Percentiles rank a stretch among this genome's conserved stretches.
These are phyloP conservation scores for Montipora capitata DNA, from an alignment of 92 coral and sea anemone species.

Conservation along the genomic window DNA sequence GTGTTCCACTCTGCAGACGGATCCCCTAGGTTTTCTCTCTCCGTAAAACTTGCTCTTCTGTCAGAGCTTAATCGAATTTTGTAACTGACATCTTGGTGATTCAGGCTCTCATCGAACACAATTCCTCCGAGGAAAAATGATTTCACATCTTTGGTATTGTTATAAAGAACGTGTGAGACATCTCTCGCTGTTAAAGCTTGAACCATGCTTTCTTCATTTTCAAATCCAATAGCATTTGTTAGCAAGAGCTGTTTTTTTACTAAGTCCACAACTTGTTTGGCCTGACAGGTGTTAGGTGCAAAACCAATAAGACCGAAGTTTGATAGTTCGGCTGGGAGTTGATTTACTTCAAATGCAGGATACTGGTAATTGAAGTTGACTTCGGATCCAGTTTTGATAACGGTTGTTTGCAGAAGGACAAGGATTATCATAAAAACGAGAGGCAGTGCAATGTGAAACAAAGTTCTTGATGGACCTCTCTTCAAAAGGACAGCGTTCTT, in stretches of 20 bases:
- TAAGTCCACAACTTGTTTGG: slow-evolving; percentile 34
- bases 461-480: slow-evolving; percentile 86
- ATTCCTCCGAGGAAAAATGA: slow-evolving; percentile 81
- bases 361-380: slow-evolving; percentile 20
- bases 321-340: slow-evolving; percentile 66
- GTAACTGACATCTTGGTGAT: slow-evolving; percentile 65
- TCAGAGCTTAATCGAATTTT: slow-evolving; percentile 87
- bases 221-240: slow-evolving; percentile 34
- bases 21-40: slow-evolving; percentile 3
- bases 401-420: slow-evolving; percentile 76
- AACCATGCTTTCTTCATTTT: slow-evolving; percentile 80
- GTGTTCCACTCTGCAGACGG: slow-evolving; percentile 90
- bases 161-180: not conserved
- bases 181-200: slow-evolving; percentile 46
- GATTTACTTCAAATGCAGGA: slow-evolving; percentile 65
- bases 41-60: slow-evolving; percentile 22
- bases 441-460: slow-evolving; percentile 87
- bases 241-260: slow-evolving; percentile 30
- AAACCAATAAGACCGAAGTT: slow-evolving; percentile 56
- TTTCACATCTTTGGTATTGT: not conserved
- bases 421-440: slow-evolving; percentile 83
- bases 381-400: slow-evolving; percentile 73
- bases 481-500: slow-evolving; percentile 90
- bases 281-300: slow-evolving; percentile 79
- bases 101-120: slow-evolving; percentile 70